Evolutionary conservation across 2,797 vertebrate species (phyloP), one percentile per base, ranked within the genome.

Genomic region (Spinus olivaceus): DNA sequence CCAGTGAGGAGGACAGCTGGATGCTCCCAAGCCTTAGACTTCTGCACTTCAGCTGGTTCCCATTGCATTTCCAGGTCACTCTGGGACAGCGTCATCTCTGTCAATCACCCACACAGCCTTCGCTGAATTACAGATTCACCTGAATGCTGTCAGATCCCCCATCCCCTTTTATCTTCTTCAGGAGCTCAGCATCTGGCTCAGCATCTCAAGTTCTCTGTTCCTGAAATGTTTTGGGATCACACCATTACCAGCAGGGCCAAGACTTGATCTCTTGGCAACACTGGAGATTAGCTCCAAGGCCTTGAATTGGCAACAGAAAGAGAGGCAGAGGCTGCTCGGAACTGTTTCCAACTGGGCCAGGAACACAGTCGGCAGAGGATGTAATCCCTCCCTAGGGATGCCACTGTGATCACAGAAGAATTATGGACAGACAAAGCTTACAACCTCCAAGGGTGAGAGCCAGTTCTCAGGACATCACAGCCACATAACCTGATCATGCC

Each of bases 301-400:
- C 79, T 81, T 50, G 33, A 67, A 44, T 4, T 95, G 92, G 76
- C 93, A 95, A 80, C 3, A 35, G 88, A 71, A 92, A 53, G 50
- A 57, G 70, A 85, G 35, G 61, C 71, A 95, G 69, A 92, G 86
- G 37, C 67, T 90, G 71, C 57, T 64, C 0, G 4, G 53, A 63
- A 54, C 61, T 37, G 7, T 91, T 90, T 93, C 88, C 92, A 85
- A 33, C 67, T 93, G 94, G 92, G 81, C 81, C 67, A 74, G 69
- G 72, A 67, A 54, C 2, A 1, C 35, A 67, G 61, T 46, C 20
- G 3, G 70, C 2, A 0, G 32, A 74, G 57, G 53, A 92, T 64
- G 60, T 64, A 79, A 93, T 82, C 61, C 47, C 61, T 91, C 70
- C 85, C 37, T 32, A 27, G 72, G 51, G 85, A 77, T 74, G 60